These are phyloP conservation scores for Sebastes cheni DNA, from an alignment of 2,797 vertebrate genomes.

Conservation along the genomic window DNA sequence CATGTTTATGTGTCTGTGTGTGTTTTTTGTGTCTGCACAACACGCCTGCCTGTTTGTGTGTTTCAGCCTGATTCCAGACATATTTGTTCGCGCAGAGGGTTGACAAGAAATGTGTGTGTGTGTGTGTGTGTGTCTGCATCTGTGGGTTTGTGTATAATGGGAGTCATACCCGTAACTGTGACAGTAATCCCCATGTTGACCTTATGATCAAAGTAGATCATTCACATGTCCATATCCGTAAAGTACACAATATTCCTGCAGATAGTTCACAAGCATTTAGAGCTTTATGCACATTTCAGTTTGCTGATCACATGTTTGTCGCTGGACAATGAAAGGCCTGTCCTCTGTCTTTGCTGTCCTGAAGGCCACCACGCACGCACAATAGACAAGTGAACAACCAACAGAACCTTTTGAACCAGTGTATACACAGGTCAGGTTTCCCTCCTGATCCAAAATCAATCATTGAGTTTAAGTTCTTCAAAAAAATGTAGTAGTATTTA, in stretches of 20 bases:
- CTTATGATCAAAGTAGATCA: conserved; percentile 43
- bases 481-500: not conserved
- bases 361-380: not conserved
- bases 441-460: not conserved
- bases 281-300: conserved; percentile 11
- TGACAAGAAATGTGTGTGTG: not conserved
- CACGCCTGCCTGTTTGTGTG: not conserved
- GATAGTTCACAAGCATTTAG: conserved; percentile 13
- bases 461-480: not conserved
- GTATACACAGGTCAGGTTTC: not conserved
- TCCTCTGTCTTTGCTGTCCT: conserved; percentile 22
- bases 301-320: conserved; percentile 56
- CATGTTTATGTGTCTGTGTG: conserved; percentile 3
- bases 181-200: conserved; percentile 40
- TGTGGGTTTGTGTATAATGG: conserved; percentile 1
- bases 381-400: not conserved
- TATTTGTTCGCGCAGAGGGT: not conserved
- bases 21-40: not conserved
- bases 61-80: conserved; percentile 23
- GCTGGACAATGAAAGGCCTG: conserved; percentile 50
- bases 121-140: not conserved
- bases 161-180: conserved; percentile 33
- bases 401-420: not conserved
- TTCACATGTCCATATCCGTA: conserved; percentile 13
- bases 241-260: not conserved